Percentiles rank a stretch among this genome's conserved stretches.
Conservation (phyloP, 64 coral and sea anemone genomes). For the Hydrozoanthus tunicans region DNA sequence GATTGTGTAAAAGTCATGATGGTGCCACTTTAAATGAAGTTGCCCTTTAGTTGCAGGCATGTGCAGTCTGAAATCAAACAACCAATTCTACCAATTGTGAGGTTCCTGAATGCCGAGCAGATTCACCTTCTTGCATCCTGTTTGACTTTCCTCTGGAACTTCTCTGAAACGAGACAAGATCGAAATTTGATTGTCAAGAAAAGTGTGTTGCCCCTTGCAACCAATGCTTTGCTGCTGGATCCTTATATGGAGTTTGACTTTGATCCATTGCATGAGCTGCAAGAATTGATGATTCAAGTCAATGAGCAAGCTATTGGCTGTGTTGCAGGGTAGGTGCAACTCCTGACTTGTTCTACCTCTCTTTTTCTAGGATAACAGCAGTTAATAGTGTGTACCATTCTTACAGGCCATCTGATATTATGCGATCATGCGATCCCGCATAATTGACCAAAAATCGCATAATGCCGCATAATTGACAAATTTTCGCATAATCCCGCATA, state of each 20-base stretch:
- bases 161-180: constrained; percentile 66
- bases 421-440: too few relatives aligned
- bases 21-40: background rate
- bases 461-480: too few relatives aligned
- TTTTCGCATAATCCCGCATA: too few relatives aligned
- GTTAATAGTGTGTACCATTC: too few relatives aligned
- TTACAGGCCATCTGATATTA: too few relatives aligned
- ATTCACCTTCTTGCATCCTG: constrained; percentile 47
- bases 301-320: constrained; percentile 79
- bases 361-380: too few relatives aligned
- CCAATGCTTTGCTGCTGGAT: constrained; percentile 47
- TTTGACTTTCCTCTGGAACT: constrained; percentile 73
- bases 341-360: too few relatives aligned
- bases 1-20: too few relatives aligned
- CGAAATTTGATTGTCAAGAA: constrained; percentile 59
- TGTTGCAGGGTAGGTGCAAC: constrained; percentile 48
- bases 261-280: background rate
- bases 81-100: background rate
- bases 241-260: background rate
- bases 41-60: background rate
- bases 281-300: constrained; percentile 2
- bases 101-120: constrained; percentile 25
- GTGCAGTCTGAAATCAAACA: background rate
- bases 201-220: constrained; percentile 50
- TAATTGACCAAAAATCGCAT: too few relatives aligned